Conservation (phyloP, 2,797 vertebrate species). For the Pristis pectinata region DNA sequence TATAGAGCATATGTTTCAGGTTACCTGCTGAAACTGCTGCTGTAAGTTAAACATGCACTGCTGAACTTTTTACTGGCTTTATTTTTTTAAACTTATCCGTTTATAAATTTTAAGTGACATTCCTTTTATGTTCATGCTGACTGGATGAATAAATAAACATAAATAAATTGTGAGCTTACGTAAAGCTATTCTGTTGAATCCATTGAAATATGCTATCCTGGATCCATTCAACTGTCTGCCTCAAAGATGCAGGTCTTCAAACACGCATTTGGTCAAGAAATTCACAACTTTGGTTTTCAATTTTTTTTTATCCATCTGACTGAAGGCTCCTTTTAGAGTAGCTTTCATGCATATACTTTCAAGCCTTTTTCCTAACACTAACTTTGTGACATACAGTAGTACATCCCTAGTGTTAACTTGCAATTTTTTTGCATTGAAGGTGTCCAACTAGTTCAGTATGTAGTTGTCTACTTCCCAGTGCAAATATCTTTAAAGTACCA, state of each 20-base stretch:
- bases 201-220: not conserved
- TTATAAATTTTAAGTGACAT: conserved; percentile 64
- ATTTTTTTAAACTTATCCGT: conserved; percentile 63
- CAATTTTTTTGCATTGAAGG: conserved; percentile 9
- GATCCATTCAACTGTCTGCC: not conserved
- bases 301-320: not conserved
- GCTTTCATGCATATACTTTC: not conserved
- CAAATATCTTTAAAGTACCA: not conserved
- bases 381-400: not conserved
- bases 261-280: conserved; percentile 10
- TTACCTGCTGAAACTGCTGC: conserved; percentile 67
- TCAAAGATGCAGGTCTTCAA: not conserved
- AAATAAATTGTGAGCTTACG: conserved; percentile 5
- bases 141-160: conserved; percentile 18
- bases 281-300: not conserved
- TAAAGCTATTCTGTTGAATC: conserved; percentile 18
- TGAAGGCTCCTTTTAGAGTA: not conserved
- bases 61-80: conserved; percentile 68
- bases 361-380: not conserved
- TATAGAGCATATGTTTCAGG: conserved; percentile 58
- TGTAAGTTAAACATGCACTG: conserved; percentile 60
- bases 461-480: not conserved
- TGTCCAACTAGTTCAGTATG: not conserved
- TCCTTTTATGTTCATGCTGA: conserved; percentile 60
- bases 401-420: not conserved